Base-by-base conservation (phyloP, 2,888 invertebrate species). In the Vesta saturnalis region DNA sequence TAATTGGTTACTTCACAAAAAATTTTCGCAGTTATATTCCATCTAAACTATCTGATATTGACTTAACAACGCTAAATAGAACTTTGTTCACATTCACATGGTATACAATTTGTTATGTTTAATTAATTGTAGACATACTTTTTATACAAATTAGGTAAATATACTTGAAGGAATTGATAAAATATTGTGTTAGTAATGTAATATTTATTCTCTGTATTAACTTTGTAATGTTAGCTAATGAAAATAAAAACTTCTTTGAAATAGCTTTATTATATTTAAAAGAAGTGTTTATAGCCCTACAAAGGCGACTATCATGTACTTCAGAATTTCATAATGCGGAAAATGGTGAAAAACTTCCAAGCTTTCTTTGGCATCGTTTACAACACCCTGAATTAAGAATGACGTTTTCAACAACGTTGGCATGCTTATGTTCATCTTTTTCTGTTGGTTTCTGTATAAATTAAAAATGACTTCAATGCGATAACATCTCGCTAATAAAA, bases 371-470 rank as follows among this genome's bases (percentile, higher is more conserved):
- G 60, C 60, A 60, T 55, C 61, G 66, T 61, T 61, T 57, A 39
- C 60, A 58, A 62, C 57, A 58, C 56, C 49, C 58, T 67, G 62
- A 67, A 67, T 67, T 67, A 67, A 61, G 57, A 62, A 67, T 67
- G 67, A 67, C 58, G 30, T 57, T 46, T 61, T 55, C 49, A 18
- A 15, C 39, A 52, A 62, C 30, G 61, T 49, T 60, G 56, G 18
- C 61, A 18, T 60, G 39, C 58, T 57, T 61, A 57, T 57, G 52
- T 56, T 60, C 39, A 22, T 62, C 60, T 60, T 60, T 60, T 60
- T 60, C 16, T 22, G 30, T n/a, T 22, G 60, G 19, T 60, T 23
- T 46, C 39, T 43, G 60, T 49, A 55, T 55, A 60, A 65, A 65
- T 65, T 54, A 65, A 60, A 65, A 65, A 65, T 65, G 23, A 60